Base-by-base conservation (phyloP, 1,140 invertebrate species). In the Drosophila grimshawi region DNA sequence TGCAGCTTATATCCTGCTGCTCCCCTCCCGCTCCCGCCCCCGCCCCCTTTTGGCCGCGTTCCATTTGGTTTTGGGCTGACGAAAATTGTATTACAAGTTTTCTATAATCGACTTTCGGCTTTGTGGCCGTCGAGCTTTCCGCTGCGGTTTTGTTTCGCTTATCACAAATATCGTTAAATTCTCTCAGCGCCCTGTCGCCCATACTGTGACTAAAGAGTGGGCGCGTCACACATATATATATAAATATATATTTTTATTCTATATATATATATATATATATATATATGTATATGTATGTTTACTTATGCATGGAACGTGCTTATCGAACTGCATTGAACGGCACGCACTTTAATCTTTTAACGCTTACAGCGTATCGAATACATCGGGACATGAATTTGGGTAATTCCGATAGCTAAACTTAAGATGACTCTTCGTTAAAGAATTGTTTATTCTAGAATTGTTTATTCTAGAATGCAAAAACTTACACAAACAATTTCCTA, bases 1-100 rank as follows among this genome's bases (percentile, higher is more conserved):
- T 49, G 46, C 53, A 63, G 19, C 39, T 29, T n/a, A 60, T 11
- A 53, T 4, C 39, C 7, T 10, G 3, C 10, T 8, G 3, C 10
- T 29, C 6, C 43, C 2, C 45, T 1, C 10, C 30, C 0, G 0
- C n/a, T n/a, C n/a, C n/a, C n/a, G 8, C 30, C 8, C 19, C 32
- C 41, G 27, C 62, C 11, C 77, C 48, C 27, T 63, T 49, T 64
- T 67, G 56, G 65, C 76, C 61, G 72, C 80, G 72, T 79, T 82
- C 67, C 81, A 66, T 85, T 86, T 81, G 68, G 74, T 80, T 80
- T 76, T 83, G 63, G 74, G 78, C 74, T 81, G 81, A 86, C 82
- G 78, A 86, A 86, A 79, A 86, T 86, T 81, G 71, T 86, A 86
- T 86, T 86, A 86, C 82, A 86, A 86, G 67, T 86, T 86, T 86